Evolutionary conservation across 2,797 vertebrate genomes (phyloP).

Genomic region (Melanotaenia nigrans): DNA sequence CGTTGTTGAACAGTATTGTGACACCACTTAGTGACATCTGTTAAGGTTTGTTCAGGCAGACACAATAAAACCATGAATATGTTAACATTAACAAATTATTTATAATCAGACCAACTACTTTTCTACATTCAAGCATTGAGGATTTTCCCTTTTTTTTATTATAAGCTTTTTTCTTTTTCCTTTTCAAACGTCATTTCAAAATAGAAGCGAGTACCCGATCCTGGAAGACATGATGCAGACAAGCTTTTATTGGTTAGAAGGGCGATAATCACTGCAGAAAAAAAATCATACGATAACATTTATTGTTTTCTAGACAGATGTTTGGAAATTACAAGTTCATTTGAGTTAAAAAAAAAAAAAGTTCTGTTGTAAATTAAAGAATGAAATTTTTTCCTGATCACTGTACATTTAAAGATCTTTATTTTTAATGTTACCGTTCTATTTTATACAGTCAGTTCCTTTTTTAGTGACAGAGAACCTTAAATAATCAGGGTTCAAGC

Average conservation of each 20-base stretch:
- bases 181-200: too few relatives aligned
- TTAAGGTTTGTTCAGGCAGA: too few relatives aligned
- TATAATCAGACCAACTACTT: too few relatives aligned
- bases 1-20: neutral
- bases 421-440: neutral
- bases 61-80: too few relatives aligned
- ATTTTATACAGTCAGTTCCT: neutral
- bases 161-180: neutral
- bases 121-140: neutral
- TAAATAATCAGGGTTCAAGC: conserved; percentile 3
- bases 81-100: neutral
- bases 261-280: neutral
- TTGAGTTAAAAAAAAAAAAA: neutral
- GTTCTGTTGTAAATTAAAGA: neutral
- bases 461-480: neutral
- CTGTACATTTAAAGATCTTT: neutral
- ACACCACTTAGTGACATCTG: neutral
- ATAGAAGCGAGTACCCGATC: neutral
- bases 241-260: neutral
- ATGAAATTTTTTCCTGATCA: neutral
- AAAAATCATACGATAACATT: neutral
- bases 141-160: neutral
- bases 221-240: neutral
- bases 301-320: neutral
- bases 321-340: conserved; percentile 3